These are phyloP conservation scores for Drosophila paranaensis DNA, from an alignment of 2,888 invertebrate genomes.

Conservation along the genomic window DNA sequence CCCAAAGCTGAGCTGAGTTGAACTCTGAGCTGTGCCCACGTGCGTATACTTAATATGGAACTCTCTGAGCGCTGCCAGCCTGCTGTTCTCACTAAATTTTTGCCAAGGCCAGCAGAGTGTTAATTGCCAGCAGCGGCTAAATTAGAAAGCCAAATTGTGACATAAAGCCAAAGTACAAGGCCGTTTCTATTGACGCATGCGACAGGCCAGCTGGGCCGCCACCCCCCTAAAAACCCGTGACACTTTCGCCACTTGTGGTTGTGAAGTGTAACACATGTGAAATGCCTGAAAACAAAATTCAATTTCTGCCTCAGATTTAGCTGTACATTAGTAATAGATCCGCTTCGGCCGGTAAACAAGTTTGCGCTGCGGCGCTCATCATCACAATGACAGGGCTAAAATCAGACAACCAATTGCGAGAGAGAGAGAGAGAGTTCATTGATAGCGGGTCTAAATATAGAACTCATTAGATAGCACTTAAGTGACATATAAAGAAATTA, in stretches of 20 bases:
- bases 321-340: conserved; percentile 58
- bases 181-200: conserved; percentile 44
- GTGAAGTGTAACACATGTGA: conserved; percentile 62
- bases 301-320: conserved; percentile 42
- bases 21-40: not conserved
- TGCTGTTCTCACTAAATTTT: conserved; percentile 7
- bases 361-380: conserved; percentile 17
- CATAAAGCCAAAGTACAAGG: conserved; percentile 27
- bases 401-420: conserved; percentile 11
- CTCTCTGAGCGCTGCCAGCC: not conserved
- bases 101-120: conserved; percentile 28
- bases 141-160: conserved; percentile 6
- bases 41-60: not conserved
- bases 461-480: conserved; percentile 57
- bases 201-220: conserved; percentile 22
- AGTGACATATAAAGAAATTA: conserved; percentile 43
- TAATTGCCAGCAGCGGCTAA: conserved; percentile 18
- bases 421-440: conserved; percentile 32
- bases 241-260: conserved; percentile 21
- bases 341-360: conserved; percentile 15
- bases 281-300: conserved; percentile 15
- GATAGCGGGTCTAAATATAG: conserved; percentile 53
- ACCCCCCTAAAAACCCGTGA: conserved; percentile 9
- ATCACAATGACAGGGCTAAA: conserved; percentile 28
- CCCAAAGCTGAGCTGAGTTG: not conserved